Base-by-base conservation (phyloP, 1,140 invertebrate genomes). In the Coboldia fuscipes region DNA sequence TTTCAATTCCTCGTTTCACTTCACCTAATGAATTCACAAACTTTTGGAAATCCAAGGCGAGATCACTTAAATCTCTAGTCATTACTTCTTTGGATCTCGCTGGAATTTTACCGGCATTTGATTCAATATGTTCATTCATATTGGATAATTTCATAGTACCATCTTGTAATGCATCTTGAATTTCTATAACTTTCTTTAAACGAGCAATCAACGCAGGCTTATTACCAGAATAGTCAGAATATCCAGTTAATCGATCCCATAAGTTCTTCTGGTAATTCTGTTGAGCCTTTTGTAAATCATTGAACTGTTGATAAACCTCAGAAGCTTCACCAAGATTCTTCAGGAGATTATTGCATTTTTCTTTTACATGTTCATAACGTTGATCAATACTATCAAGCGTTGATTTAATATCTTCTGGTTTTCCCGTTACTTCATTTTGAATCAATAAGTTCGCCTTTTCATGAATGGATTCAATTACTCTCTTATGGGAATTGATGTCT, bases 401-500 rank as follows among this genome's bases (percentile, higher is more conserved):
- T 23, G 58, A 61, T 33, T 70, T 63, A 19, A 65, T 62, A 48
- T 75, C 69, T 26, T 64, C 68, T 33, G 60, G 65, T 27, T 65
- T 51, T 28, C 50, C 56, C 41, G 58, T 54, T 60, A 65, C 43
- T 53, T 62, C 36, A 30, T 61, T 66, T 43, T 78, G 72, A 1
- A 49, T 28, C 4, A 54, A 36, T 5, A 42, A 39, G 7, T 42
- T 41, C 0, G 82, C 82, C 58, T 89, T 92, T 48, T 93, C 85
- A 5, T 77, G 75, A 2, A 90, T 68, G 2, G 75, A 74, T 57
- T 93, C 89, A 30, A 96, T 73, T 17, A 88, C 70, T 37, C 86
- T 63, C 51, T 89, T 90, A 46, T 94, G 82, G 1, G 81, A 78
- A 15, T 74, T 57, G 12, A 90, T 85, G 58, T 96, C 90, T 63